A percentile compares a stretch with the other conserved stretches of the same genome.
phyloP scores from a whole-genome alignment of 2,888 invertebrate genomes.

The Volucella bombylans region DNA sequence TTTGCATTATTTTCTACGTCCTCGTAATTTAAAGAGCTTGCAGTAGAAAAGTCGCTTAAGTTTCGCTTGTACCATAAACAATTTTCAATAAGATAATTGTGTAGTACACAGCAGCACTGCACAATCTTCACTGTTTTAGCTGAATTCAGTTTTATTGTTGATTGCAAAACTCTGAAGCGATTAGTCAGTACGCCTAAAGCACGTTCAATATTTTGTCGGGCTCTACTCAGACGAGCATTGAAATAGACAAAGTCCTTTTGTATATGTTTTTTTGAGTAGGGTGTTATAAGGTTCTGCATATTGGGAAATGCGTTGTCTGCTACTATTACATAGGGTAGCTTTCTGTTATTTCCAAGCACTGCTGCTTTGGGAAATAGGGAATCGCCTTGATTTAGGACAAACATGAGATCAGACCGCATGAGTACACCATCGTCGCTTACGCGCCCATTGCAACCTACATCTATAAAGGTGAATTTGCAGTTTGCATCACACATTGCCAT shows the following conservation, averaged over 20 bases:
- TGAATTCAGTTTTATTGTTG: background rate
- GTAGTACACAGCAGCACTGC: constrained; percentile 8
- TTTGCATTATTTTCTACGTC: background rate
- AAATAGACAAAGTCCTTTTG: constrained; percentile 8
- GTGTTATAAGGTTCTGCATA: background rate
- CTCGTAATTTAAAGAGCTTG: background rate
- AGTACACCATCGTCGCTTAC: constrained; percentile 20
- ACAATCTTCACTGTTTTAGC: constrained; percentile 8
- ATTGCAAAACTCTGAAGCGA: background rate
- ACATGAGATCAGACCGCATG: constrained; percentile 1
- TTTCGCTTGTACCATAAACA: constrained; percentile 3
- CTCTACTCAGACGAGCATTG: background rate
- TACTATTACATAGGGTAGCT: constrained; percentile 13
- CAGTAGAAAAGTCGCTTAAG: background rate
- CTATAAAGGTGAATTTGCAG: constrained; percentile 12
- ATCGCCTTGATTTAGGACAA: background rate
- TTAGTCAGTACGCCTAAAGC: constrained; percentile 12
- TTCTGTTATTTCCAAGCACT: constrained; percentile 11
- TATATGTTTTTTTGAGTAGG: background rate
- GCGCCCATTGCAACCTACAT: constrained; percentile 21
- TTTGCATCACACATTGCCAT: constrained; percentile 21
- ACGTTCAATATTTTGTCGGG: constrained; percentile 12
- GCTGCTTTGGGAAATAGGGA: constrained; percentile 8
- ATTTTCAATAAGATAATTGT: constrained; percentile 13
- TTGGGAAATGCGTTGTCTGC: constrained; percentile 22